A percentile compares a stretch with the other conserved stretches of the same genome.
These are phyloP conservation scores for Peromyscus nudipes DNA, from an alignment of 2,797 vertebrate genomes.

Conservation along the genomic window DNA sequence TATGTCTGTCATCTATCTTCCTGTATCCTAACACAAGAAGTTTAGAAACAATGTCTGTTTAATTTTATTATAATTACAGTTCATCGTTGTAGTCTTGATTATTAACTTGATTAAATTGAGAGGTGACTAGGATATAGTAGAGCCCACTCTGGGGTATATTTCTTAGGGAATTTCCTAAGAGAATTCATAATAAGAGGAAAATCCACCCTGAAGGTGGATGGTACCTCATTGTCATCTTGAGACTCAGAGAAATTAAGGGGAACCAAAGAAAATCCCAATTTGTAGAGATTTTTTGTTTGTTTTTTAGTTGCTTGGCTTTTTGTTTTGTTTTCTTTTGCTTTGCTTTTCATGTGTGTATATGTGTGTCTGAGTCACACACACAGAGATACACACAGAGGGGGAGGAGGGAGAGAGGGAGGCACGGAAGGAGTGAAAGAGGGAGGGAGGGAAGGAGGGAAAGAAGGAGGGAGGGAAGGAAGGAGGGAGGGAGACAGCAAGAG, in stretches of 20 bases:
- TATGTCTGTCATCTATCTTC: background rate
- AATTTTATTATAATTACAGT: background rate
- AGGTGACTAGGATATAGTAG: background rate
- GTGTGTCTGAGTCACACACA: no score
- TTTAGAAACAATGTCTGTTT: background rate
- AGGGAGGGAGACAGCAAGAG: background rate
- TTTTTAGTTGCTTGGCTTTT: background rate
- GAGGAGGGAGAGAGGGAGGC: background rate
- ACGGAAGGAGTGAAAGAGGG: background rate
- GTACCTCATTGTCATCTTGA: background rate
- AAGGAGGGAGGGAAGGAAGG: background rate
- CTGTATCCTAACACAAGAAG: background rate
- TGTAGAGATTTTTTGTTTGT: background rate
- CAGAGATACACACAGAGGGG: background rate
- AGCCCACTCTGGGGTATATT: background rate
- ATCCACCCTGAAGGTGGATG: background rate
- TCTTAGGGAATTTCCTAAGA: background rate
- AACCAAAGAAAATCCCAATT: background rate
- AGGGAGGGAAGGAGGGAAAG: background rate
- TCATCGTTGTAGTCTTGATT: background rate
- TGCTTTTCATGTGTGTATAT: background rate
- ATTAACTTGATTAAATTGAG: background rate
- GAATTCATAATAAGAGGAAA: background rate
- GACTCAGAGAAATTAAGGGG: background rate
- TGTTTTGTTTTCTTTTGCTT: background rate